Conservation (phyloP, 2,797 vertebrate species). For the Gallinago stenura region DNA sequence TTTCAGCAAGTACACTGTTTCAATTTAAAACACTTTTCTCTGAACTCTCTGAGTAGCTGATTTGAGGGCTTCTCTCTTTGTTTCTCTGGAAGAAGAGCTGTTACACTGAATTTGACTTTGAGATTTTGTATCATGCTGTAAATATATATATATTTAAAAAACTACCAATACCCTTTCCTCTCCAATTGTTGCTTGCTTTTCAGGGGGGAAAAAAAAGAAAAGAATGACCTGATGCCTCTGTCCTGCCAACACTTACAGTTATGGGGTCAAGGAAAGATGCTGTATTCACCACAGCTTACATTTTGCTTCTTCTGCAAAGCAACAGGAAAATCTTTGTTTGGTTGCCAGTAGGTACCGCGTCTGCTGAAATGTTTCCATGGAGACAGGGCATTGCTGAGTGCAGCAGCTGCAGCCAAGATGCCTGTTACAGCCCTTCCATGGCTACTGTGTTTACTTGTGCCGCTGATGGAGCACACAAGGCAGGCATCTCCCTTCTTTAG, state of each 20-base stretch:
- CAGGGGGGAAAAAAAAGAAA: background rate
- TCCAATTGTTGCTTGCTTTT: background rate
- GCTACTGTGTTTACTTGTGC: rapidly evolving
- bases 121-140: background rate
- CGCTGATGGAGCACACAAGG: rapidly evolving
- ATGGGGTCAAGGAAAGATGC: background rate
- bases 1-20: background rate
- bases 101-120: background rate
- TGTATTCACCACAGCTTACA: background rate
- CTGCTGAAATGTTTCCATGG: conserved; percentile 72
- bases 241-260: background rate
- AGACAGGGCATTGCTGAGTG: background rate
- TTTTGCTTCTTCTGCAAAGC: conserved; percentile 4
- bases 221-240: background rate
- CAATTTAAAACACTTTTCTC: background rate
- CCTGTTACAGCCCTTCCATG: background rate
- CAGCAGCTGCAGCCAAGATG: background rate
- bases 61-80: background rate
- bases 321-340: conserved; percentile 10
- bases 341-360: background rate
- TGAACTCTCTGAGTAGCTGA: background rate
- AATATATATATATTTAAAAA: background rate
- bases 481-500: background rate
- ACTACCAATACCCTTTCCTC: background rate
- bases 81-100: background rate